Evolutionary conservation across 2,888 invertebrate species (phyloP), one percentile per base, ranked within the genome.

Genomic region (Palloptera scutellata): DNA sequence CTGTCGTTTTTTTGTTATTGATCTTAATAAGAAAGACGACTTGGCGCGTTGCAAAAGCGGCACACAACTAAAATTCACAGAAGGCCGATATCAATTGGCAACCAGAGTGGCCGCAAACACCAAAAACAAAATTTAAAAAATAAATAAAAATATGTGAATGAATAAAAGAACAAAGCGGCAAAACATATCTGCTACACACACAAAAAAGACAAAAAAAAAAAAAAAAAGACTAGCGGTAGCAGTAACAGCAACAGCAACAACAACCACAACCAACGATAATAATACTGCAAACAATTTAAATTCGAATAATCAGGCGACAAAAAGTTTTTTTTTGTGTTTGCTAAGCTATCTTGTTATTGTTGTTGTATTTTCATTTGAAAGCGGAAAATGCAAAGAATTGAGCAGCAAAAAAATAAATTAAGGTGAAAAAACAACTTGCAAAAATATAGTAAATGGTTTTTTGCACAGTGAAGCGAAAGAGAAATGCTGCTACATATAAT

Each of bases 41-140:
- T 69, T 69, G 67, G 63, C 68, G 66, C 70, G 68, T 71, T 74
- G 70, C 68, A 72, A 73, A 71, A 70, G 70, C 72, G 71, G 68
- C 74, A 70, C 72, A 60, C 73, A 72, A 76, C 76, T 76, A 68
- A 75, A 71, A 52, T 53, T 17, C 54, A 13, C 67, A 64, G 64
- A 71, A 70, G 70, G 72, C 70, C 58, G 70, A 70, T 74, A 75
- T 77, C 78, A 80, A 77, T 78, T 79, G 79, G 76, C 80, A 77
- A 75, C 30, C 30, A 30, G 55, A 60, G 53, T 52, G 55, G 51
- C 42, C 65, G 69, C 68, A 64, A 68, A 58, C 55, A 66, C 55
- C 64, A 70, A 61, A 61, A 69, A 57, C 40, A 58, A 64, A 60
- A 42, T 17, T 13, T 19, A 17, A 61, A 61, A 67, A 63, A 57